Conservation (phyloP, 1,140 invertebrate genomes). For the Littorina saxatilis region DNA sequence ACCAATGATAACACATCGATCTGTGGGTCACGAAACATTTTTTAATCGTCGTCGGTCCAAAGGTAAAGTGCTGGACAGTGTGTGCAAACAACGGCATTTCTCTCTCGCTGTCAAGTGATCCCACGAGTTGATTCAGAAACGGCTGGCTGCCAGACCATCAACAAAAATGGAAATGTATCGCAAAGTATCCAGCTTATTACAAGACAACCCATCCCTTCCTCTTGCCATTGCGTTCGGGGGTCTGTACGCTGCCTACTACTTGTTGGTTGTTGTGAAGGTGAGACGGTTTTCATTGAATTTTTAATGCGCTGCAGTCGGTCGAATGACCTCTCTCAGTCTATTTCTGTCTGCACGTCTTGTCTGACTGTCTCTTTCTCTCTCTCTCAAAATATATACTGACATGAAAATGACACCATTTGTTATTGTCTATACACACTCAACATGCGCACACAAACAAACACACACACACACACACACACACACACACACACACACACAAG, state of each 20-base stretch:
- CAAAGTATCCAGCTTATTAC: conserved; percentile 29
- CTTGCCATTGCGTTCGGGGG: conserved; percentile 39
- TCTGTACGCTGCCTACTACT: conserved; percentile 48
- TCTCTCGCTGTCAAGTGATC: too few relatives aligned
- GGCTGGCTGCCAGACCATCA: too few relatives aligned
- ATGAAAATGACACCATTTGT: background rate
- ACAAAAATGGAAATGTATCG: conserved; percentile 1
- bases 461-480: background rate
- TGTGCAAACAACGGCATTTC: too few relatives aligned
- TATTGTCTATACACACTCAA: background rate
- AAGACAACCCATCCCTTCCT: conserved; percentile 34
- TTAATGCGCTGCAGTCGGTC: too few relatives aligned
- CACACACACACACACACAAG: conserved; percentile 14
- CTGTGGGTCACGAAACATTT: too few relatives aligned
- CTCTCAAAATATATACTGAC: background rate
- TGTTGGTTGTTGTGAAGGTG: conserved; percentile 51
- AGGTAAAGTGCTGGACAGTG: too few relatives aligned
- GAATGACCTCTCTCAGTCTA: background rate
- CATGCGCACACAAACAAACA: background rate
- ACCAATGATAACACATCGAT: too few relatives aligned
- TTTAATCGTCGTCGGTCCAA: too few relatives aligned
- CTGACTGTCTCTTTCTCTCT: background rate
- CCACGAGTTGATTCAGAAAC: too few relatives aligned
- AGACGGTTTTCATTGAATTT: too few relatives aligned
- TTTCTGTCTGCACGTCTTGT: too few relatives aligned